Base-by-base conservation (phyloP, 2,797 vertebrate genomes). In the Antrozous pallidus region DNA sequence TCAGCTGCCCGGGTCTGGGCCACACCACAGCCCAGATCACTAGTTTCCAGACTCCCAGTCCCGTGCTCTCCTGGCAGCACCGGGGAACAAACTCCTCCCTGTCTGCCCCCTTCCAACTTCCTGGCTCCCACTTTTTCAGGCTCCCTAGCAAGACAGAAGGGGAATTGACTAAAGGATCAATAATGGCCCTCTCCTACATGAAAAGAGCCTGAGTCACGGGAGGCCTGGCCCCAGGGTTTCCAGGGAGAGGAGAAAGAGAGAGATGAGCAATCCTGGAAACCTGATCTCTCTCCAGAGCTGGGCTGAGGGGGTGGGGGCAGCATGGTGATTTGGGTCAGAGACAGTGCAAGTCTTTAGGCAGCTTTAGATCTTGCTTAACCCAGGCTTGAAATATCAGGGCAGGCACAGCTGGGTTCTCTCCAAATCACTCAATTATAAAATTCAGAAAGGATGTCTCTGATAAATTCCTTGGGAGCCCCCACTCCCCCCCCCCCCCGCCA, bases 91-190 rank as follows among this genome's bases (percentile, higher is more conserved):
- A 82, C 26, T 9, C 58, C 26, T 73, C 54, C 63, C 79, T 79
- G 17, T 73, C 79, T 75, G 33, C 11, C 11, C 56, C 16, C 28
- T 79, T 54, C 70, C 45, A 26, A 56, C 58, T 88, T 90, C 70
- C 74, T 28, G 26, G 58, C 40, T 88, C 31, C 36, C 1, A 12
- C 42, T 77, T 51, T 79, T 67, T 54, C 40, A 73, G 74, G 47
- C 79, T 94, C 56, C 84, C 70, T 11, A 24, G 80, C 74, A 80
- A 93, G 65, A 93, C 63, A 88, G 78, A 88, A 77, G 78, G 58
- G 58, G 63, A 45, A 81, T 8, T 88, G 74, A 93, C 20, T 3
- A 12, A 51, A 45, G 65, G 65, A 95, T 54, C 61, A 31, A 79
- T 38, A 33, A 79, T 33, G 84, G 54, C 24, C 24, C 24, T 85